Base-by-base conservation (phyloP, 2,113 vertebrate species). In the Bucco capensis region DNA sequence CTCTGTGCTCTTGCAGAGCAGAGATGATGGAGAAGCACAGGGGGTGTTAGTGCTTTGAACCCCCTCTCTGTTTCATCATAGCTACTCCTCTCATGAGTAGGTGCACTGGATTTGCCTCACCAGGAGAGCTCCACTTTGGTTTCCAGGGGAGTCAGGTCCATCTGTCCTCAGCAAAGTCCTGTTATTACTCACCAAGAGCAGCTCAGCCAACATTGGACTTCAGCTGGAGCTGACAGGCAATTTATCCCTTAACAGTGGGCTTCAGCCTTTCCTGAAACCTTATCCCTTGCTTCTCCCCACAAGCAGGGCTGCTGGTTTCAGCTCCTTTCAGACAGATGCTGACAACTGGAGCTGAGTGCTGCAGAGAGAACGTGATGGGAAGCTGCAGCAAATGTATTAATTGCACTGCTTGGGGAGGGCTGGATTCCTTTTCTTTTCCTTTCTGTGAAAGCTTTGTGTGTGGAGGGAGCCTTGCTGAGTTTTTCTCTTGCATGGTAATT, bases 321-420 rank as follows among this genome's bases (percentile, higher is more conserved):
- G 49, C 83, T 95, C 53, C 2, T 91, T 95, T 88, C 80, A 92
- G 94, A 93, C 85, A 91, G 84, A 95, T 90, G 93, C 91, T 95
- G 95, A 90, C 93, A 94, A 88, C 77, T 94, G 88, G 69, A 70
- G 93, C 80, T 21, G 91, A 79, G 62, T 4, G 40, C 17, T 77
- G 86, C 54, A 80, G 90, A 58, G 61, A 73, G 86, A 88, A 92
- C 3, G 33, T 84, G 92, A 93, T 6, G 14, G 82, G 37, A 64
- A 82, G 73, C 76, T 88, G 65, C 80, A 70, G 80, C 64, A 42
- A 62, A 51, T 70, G 77, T 75, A 81, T 93, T 93, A 94, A 94
- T 92, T 90, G 73, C 22, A 19, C 4, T 82, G 33, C 31, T 5
- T 19, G 50, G 54, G 72, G 71, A 27, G 67, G 80, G 77, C n/a